These are phyloP conservation scores for Dinoponera quadriceps DNA, from an alignment of 1,140 invertebrate species.

Conservation along the genomic window DNA sequence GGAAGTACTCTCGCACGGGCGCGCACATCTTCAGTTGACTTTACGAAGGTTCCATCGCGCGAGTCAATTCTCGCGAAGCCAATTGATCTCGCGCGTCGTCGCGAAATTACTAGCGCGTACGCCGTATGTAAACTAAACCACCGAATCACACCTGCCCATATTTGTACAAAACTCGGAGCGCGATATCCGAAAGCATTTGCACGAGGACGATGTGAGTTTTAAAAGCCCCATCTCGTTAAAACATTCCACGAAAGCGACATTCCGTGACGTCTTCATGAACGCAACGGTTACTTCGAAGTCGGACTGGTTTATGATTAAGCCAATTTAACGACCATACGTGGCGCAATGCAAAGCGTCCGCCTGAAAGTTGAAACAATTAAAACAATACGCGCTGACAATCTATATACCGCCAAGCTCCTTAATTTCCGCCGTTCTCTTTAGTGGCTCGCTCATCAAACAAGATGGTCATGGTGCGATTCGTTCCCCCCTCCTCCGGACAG, in stretches of 20 bases:
- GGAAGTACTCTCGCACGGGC: background rate
- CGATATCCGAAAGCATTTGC: background rate
- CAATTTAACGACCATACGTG: constrained; percentile 21
- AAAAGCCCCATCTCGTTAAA: constrained; percentile 10
- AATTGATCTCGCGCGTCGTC: constrained; percentile 43
- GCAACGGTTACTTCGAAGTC: background rate
- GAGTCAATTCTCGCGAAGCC: constrained; percentile 55
- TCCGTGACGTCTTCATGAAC: background rate
- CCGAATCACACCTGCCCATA: background rate
- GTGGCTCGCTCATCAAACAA: constrained; percentile 69
- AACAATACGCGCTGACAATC: constrained; percentile 40
- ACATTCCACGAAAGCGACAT: background rate
- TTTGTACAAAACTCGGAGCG: background rate
- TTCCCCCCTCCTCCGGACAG: constrained; percentile 8
- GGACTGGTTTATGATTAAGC: constrained; percentile 29
- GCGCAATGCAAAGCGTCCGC: background rate
- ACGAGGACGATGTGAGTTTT: background rate
- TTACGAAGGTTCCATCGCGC: constrained; percentile 50
- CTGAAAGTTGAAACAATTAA: constrained; percentile 42
- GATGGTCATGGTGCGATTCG: constrained; percentile 67
- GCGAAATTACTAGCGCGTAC: background rate
- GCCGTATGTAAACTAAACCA: background rate
- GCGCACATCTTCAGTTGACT: constrained; percentile 55
- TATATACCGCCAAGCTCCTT: constrained; percentile 28
- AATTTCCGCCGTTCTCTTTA: constrained; percentile 57